Conservation (phyloP, 2,797 vertebrate species). For the Falco naumanni region DNA sequence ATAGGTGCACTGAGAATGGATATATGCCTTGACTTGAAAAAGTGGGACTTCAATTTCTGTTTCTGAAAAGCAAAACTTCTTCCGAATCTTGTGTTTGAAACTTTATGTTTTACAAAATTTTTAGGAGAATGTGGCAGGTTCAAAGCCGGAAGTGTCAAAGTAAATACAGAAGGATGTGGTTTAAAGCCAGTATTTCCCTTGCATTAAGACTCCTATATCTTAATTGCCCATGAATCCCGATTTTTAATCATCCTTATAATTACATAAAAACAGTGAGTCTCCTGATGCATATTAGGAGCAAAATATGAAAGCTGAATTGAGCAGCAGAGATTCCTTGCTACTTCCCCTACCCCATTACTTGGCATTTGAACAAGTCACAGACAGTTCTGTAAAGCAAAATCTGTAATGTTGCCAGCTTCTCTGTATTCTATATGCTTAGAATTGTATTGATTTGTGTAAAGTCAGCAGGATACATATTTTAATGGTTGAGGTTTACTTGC, state of each 20-base stretch:
- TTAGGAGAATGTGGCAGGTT: neutral
- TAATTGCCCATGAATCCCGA: neutral
- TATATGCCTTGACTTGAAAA: constrained; percentile 1
- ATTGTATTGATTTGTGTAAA: neutral
- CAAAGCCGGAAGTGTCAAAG: neutral
- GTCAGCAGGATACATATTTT: neutral
- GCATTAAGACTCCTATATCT: neutral
- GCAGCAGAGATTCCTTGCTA: neutral
- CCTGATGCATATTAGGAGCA: neutral
- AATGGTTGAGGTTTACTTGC: neutral
- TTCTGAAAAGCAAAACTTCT: neutral
- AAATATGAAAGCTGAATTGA: constrained; percentile 22
- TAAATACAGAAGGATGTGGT: neutral
- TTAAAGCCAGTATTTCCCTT: neutral
- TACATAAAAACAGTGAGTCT: neutral
- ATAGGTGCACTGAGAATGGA: neutral
- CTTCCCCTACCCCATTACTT: neutral
- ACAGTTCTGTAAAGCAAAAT: neutral
- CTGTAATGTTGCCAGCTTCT: neutral
- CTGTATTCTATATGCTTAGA: neutral
- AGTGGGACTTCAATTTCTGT: neutral
- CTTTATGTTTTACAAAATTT: neutral
- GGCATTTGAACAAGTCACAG: neutral
- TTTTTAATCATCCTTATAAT: neutral
- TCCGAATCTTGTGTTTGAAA: neutral